Conservation (phyloP, 2,797 vertebrate genomes). For the Hippocampus kuda region DNA sequence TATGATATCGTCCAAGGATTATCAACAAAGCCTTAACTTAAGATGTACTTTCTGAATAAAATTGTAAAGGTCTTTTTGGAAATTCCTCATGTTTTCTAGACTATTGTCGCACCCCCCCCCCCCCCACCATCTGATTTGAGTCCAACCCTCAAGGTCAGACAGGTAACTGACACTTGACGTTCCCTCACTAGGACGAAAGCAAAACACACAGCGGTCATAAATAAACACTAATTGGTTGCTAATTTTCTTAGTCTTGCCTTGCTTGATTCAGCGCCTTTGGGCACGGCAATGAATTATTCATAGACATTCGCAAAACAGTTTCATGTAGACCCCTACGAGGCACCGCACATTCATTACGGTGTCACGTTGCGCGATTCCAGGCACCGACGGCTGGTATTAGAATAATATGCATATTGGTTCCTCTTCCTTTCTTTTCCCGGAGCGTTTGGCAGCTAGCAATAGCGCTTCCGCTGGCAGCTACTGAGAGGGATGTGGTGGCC, state of each 20-base stretch:
- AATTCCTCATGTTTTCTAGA: too few relatives aligned
- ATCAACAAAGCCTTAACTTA: neutral
- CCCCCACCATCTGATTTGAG: neutral
- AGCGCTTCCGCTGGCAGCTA: conserved; percentile 63
- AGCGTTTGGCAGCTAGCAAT: conserved; percentile 64
- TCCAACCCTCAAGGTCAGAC: conserved; percentile 46
- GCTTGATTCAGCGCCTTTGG: conserved; percentile 86
- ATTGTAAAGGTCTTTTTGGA: too few relatives aligned
- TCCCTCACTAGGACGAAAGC: conserved; percentile 32
- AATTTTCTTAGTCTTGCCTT: conserved; percentile 87
- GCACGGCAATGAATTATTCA: conserved; percentile 87
- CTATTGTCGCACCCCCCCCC: neutral
- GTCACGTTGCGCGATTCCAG: conserved; percentile 76
- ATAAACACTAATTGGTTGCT: conserved; percentile 91
- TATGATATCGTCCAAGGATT: neutral
- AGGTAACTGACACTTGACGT: conserved; percentile 38
- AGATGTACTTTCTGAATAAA: too few relatives aligned
- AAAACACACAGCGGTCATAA: conserved; percentile 71
- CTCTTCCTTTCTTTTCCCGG: conserved; percentile 52
- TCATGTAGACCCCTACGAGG: conserved; percentile 78
- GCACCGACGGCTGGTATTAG: conserved; percentile 71
- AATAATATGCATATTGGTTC: conserved; percentile 78
- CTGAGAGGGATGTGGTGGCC: conserved; percentile 54
- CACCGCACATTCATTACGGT: conserved; percentile 79
- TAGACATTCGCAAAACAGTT: conserved; percentile 73